Evolutionary conservation across 2,113 vertebrate genomes (phyloP), one percentile per base, ranked within the genome.

Genomic region (Oreochromis tanganicae): DNA sequence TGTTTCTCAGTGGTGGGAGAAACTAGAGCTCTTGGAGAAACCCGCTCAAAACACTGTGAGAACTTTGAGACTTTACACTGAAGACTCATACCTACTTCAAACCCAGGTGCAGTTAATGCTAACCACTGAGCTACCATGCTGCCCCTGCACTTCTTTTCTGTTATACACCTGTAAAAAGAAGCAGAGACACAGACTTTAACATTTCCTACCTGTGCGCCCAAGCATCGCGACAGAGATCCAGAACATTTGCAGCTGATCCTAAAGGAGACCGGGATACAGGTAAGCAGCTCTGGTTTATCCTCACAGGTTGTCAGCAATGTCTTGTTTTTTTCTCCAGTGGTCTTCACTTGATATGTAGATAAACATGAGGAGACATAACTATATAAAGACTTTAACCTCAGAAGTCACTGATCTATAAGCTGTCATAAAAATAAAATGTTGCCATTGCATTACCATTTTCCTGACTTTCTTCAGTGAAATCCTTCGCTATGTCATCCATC

Each of bases 241-340:
- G 96, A 97, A 82, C 97, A 98, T 73, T 97, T 97, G 93, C 98
- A 99, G 55, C 96, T 98, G 57, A 99, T 96, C 93, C 98, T 96
- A 89, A 99, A 99, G 12, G 94, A 92, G 17, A 94, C 38, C 1
- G 32, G 14, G 3, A 32, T 29, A 19, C 27, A 56, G 56, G 80
- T 32, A 16, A 71, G 6, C 36, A 0, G 5, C 9, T 66, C 46
- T 66, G 61, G 56, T 61, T 66, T 36, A 21, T 54, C 81, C 34
- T 36, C 34, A 27, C 68, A 50, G 78, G 16, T 12, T 12, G 4
- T 54, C 66, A 27, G 14, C 3, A n/a, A 55, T 5, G 14, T 86
- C 19, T 55, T 5, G 10, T 71, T 61, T 48, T 24, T 19, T 66
- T 52, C 38, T 21, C 9, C 17, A 0, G 63, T 6, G 21, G 73